Base-by-base conservation (phyloP, 2,797 vertebrate genomes). In the Helicolenus hilgendorfi region DNA sequence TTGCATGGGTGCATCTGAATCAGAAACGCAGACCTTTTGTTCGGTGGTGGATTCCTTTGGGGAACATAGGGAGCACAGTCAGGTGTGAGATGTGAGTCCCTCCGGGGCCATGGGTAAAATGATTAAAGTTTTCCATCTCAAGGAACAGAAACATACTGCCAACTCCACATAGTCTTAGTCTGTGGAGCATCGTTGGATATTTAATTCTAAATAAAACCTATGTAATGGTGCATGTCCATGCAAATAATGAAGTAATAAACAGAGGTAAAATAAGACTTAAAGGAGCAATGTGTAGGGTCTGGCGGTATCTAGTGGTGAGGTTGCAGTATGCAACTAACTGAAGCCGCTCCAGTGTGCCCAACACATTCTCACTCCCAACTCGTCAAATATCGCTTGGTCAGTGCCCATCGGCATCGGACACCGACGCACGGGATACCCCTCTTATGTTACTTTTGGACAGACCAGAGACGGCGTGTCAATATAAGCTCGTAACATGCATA, bases 11-110 rank as follows among this genome's bases (percentile, higher is more conserved):
- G 81, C 72, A 38, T 29, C 41, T 24, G 76, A 76, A 69, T 78
- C 13, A 82, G 68, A 90, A 80, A 89, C 64, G n/a, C 18, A 35
- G 71, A 22, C 68, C 8, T 85, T 86, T 82, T 78, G 64, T 89
- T 79, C 14, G 35, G 64, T 31, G 9, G 76, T 33, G 65, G 27
- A 74, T 72, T 86, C 60, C 41, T 89, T 79, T 72, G 72, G 72
- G 79, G 81, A 83, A 67, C 27, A 64, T 41, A 18, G 35, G 33
- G 68, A 55, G 60, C 72, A 77, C 33, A 11, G 33, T 55, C 26
- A 62, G n/a, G 70, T 41, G 79, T 49, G 63, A 64, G 71, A 27
- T 53, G n/a, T 3, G 53, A 69, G 58, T 36, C 64, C n/a, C 72
- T 26, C 35, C 4, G 75, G 74, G 58, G 27, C 11, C 24, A 58